Percentiles rank a stretch among this genome's conserved stretches.
phyloP scores from a whole-genome alignment of 92 coral and sea anemone genomes.

The Diadumene lineata region DNA sequence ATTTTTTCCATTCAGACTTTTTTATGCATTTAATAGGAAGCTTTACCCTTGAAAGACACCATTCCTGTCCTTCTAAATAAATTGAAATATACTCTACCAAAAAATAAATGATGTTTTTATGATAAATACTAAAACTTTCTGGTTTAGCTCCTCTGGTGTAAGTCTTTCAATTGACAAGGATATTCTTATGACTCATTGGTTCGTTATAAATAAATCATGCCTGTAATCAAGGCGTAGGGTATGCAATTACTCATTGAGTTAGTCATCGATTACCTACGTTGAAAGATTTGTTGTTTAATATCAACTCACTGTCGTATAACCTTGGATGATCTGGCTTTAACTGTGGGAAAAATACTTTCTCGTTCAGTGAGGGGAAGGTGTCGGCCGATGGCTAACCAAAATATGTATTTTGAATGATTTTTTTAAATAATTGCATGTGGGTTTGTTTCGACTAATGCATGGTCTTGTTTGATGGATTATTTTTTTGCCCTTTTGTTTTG shows the following conservation, averaged over 20 bases:
- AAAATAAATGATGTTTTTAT: background rate
- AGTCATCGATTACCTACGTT: background rate
- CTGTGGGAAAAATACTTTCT: background rate
- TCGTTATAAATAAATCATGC: background rate
- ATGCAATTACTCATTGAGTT: background rate
- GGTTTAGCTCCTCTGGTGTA: background rate
- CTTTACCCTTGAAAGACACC: no score
- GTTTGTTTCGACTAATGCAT: no score
- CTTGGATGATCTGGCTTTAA: background rate
- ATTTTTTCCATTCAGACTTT: no score
- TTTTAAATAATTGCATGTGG: no score
- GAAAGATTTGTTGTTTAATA: conserved; percentile 8
- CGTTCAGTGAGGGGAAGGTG: background rate
- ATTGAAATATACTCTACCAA: no score
- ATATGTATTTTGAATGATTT: background rate
- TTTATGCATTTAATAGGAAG: no score
- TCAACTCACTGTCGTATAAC: background rate
- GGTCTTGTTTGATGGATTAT: no score
- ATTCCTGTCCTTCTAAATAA: no score
- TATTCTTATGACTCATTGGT: background rate
- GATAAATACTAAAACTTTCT: background rate
- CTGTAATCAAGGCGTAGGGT: background rate
- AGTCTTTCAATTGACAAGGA: background rate
- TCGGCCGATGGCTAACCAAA: background rate
- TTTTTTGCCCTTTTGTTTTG: no score